Evolutionary conservation across 2,113 vertebrate genomes (phyloP).

Genomic region (Halcyon senegalensis): DNA sequence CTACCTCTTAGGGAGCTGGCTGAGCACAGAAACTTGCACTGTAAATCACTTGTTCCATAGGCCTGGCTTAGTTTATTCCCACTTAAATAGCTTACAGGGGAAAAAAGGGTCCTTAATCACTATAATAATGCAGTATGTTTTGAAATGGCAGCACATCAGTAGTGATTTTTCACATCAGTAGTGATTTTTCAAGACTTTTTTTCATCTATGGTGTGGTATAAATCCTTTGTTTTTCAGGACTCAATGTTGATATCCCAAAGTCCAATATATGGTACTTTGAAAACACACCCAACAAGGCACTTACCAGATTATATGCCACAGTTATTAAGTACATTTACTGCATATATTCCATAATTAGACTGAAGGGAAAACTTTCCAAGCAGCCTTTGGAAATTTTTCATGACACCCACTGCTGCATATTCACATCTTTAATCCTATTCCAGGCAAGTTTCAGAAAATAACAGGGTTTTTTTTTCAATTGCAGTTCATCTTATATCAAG

Average conservation of each 20-base stretch:
- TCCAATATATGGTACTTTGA: neutral
- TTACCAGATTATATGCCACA: neutral
- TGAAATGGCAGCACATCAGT: neutral
- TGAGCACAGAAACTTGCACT: neutral
- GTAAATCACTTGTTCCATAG: neutral
- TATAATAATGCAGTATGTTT: neutral
- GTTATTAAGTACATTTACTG: neutral
- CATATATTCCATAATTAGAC: neutral
- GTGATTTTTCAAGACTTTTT: neutral
- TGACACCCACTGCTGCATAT: neutral
- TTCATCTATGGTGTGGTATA: neutral
- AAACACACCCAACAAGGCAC: neutral
- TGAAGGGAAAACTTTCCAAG: slow-evolving; percentile 26
- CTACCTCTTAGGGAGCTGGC: neutral
- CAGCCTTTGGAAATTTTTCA: slow-evolving; percentile 20
- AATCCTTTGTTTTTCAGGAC: neutral
- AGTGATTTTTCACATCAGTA: neutral
- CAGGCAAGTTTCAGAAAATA: neutral
- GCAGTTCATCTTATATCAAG: neutral
- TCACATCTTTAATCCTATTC: slow-evolving; percentile 5
- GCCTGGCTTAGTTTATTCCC: neutral
- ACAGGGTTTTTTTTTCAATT: neutral
- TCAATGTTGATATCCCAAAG: neutral
- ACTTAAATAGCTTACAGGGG: neutral
- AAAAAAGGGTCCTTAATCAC: neutral